Percentiles rank a stretch among this genome's conserved stretches.
Conservation (phyloP, 2,113 vertebrate species). For the Psephotus haematonotus region DNA sequence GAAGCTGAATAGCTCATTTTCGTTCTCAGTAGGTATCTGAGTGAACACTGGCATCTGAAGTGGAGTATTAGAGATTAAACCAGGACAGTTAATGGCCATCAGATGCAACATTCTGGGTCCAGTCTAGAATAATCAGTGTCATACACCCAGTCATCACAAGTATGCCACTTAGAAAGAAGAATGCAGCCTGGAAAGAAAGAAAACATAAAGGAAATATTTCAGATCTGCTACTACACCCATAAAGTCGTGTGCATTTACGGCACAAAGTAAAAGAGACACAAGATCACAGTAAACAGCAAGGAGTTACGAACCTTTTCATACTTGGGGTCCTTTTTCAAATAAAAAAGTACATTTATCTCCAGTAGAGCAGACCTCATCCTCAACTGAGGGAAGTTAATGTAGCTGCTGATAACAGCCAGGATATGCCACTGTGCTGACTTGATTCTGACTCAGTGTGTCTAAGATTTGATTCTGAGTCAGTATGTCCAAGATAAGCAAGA, state of each 20-base stretch:
- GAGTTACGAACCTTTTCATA: neutral
- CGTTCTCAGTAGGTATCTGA: slow-evolving; percentile 68
- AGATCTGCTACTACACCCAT: neutral
- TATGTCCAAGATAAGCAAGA: neutral
- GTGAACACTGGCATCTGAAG: slow-evolving; percentile 71
- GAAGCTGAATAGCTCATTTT: slow-evolving; percentile 75
- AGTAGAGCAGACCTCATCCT: neutral
- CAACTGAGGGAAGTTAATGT: neutral
- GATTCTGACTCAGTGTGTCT: neutral
- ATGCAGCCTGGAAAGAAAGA: slow-evolving; percentile 80
- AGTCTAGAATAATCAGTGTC: slow-evolving; percentile 90
- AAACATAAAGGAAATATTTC: neutral
- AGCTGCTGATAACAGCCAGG: neutral
- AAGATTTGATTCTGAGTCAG: neutral
- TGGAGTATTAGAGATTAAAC: slow-evolving; percentile 27
- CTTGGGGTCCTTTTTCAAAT: neutral
- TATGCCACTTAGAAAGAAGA: slow-evolving; percentile 87
- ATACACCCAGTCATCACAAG: slow-evolving; percentile 91
- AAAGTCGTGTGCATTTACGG: neutral
- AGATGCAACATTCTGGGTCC: slow-evolving; percentile 75
- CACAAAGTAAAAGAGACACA: neutral
- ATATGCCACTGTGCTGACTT: neutral
- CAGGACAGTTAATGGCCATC: slow-evolving; percentile 67
- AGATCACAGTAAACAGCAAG: neutral
- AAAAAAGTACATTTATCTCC: neutral